Evolutionary conservation across 2,888 invertebrate species (phyloP), one percentile per base, ranked within the genome.

Genomic region (Aricia artaxerxes): DNA sequence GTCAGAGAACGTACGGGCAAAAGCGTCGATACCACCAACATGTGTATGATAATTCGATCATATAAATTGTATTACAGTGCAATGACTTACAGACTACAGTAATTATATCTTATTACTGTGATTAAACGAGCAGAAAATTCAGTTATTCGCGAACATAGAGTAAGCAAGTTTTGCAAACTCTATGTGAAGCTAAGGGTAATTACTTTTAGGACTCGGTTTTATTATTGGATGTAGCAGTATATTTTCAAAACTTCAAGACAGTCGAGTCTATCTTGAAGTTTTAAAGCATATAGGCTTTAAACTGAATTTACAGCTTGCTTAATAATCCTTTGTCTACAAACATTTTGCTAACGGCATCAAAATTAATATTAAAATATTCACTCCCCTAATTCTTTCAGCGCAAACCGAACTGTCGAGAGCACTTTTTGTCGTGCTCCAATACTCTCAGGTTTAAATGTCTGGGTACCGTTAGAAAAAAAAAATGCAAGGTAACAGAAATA

Each of bases 351-450:
- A 76, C 76, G 49, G 57, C 24, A 57, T 31, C 76, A 76, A 76
- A 76, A 57, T 76, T 49, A 31, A 35, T 76, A 53, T 57, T 76
- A 35, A 53, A 53, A 76, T 57, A 76, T 76, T 73, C 76, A 49
- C 75, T 57, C 76, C 76, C 76, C 57, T 76, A 76, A 76, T 53
- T 57, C 76, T 44, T 76, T 76, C 76, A 76, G 57, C 76, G 49
- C 76, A 31, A 53, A 76, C 53, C 76, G 16, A 76, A 76, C 76
- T 6, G 53, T 76, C 49, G 57, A 76, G 76, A 76, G 57, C 57
- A 76, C 76, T 76, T 76, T 35, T 76, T 53, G 76, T 76, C 76
- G 53, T 24, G 76, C 76, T 76, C 76, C 76, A 76, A 76, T 76
- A 76, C 76, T 75, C 75, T 76, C 53, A 53, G 49, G 16, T 76